phyloP scores from a whole-genome alignment of 2,888 invertebrate species.

The Brenthis ino region DNA sequence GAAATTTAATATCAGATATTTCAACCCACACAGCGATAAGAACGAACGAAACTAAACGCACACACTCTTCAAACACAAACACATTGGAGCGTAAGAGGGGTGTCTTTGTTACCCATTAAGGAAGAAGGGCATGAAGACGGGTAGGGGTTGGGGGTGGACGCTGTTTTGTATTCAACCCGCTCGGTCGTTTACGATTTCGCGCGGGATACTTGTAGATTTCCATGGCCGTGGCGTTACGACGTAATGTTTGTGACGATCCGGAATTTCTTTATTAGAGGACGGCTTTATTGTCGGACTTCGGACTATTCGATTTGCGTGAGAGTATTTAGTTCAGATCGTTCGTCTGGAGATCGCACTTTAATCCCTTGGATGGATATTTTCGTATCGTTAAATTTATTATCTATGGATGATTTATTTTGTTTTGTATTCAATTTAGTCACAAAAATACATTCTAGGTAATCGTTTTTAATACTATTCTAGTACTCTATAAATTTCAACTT shows the following conservation, averaged over 20 bases:
- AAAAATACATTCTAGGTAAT: no score
- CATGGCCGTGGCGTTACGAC: conserved; percentile 60
- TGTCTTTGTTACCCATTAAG: conserved; percentile 82
- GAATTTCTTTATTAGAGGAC: conserved; percentile 73
- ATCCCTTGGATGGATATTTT: not conserved
- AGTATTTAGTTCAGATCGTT: conserved; percentile 33
- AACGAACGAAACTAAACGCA: conserved; percentile 59
- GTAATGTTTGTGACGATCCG: conserved; percentile 58
- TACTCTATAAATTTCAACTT: no score
- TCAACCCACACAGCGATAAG: conserved; percentile 47
- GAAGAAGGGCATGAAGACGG: conserved; percentile 77
- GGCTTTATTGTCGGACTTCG: conserved; percentile 48
- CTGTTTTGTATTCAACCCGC: conserved; percentile 79
- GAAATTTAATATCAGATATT: conserved; percentile 81
- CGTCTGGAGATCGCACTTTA: conserved; percentile 7
- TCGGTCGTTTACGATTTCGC: conserved; percentile 78
- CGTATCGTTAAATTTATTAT: not conserved
- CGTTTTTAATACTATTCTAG: no score
- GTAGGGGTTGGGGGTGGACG: conserved; percentile 52
- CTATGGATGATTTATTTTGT: not conserved
- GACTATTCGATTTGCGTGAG: conserved; percentile 43
- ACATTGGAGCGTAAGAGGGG: conserved; percentile 76
- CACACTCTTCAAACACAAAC: conserved; percentile 64
- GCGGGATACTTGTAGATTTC: conserved; percentile 78
- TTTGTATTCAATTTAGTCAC: not conserved